These are phyloP conservation scores for Hozukius guyotensis DNA, from an alignment of 2,797 vertebrate species.

Conservation along the genomic window DNA sequence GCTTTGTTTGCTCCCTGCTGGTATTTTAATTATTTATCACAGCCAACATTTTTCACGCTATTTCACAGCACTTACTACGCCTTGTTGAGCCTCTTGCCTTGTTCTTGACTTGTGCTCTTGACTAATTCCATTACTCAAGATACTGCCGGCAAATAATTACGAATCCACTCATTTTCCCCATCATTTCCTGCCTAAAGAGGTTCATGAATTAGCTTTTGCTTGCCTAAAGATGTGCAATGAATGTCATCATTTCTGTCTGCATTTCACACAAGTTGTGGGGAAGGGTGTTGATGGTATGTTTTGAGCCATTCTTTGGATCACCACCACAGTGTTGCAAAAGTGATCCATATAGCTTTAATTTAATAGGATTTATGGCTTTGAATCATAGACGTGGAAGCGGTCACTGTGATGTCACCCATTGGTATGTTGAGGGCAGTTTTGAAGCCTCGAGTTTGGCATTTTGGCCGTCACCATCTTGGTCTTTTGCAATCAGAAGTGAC, in stretches of 20 bases:
- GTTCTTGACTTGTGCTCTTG: constrained; percentile 12
- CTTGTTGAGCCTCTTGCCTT: constrained; percentile 17
- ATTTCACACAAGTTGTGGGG: neutral
- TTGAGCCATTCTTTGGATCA: neutral
- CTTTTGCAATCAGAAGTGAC: no score
- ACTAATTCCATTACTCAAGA: constrained; percentile 31
- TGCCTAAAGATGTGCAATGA: constrained; percentile 10
- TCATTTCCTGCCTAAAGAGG: constrained; percentile 36
- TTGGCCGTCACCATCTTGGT: no score
- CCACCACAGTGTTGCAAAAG: neutral
- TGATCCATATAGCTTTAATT: neutral
- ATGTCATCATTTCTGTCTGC: constrained; percentile 1
- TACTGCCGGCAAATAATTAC: constrained; percentile 40
- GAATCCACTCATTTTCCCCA: constrained; percentile 6
- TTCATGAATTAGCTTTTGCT: constrained; percentile 11
- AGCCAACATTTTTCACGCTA: neutral
- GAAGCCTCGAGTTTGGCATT: no score
- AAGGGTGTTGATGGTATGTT: neutral
- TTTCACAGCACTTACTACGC: neutral
- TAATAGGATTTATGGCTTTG: no score
- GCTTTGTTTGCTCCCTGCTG: constrained; percentile 12
- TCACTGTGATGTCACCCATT: no score
- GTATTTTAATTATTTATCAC: constrained; percentile 13
- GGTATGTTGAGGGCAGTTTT: no score
- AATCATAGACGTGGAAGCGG: no score